Conservation (phyloP, 2,113 vertebrate species). For the Leptocoma aspasia region DNA sequence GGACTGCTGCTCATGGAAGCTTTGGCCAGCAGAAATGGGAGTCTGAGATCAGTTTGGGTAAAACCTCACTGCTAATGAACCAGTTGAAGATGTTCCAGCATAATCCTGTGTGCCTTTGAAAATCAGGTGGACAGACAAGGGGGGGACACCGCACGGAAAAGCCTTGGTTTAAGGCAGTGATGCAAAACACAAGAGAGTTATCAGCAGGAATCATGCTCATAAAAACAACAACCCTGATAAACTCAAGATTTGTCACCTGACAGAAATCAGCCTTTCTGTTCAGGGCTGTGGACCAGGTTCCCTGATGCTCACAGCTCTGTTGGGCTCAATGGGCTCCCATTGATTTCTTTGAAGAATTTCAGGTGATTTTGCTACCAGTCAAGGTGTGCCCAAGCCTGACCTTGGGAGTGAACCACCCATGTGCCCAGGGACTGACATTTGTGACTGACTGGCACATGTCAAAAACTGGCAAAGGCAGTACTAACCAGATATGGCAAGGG, state of each 20-base stretch:
- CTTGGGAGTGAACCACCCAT: not conserved
- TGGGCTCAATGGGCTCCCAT: not conserved
- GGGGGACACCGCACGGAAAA: rapidly evolving
- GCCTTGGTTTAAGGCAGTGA: not conserved
- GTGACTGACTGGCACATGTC: not conserved
- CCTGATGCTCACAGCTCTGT: not conserved
- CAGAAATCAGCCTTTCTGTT: not conserved
- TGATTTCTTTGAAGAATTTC: not conserved
- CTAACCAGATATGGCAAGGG: not conserved
- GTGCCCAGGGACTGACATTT: not conserved
- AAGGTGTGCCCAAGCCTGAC: not conserved
- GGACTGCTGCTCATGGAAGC: not conserved
- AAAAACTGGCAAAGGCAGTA: not conserved
- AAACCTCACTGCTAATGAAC: not conserved
- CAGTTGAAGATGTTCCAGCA: not conserved
- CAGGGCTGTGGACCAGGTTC: not conserved
- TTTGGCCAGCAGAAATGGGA: not conserved
- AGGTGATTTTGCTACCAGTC: not conserved
- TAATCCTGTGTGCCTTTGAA: not conserved
- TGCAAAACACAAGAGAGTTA: not conserved
- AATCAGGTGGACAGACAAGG: not conserved
- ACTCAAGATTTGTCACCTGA: not conserved
- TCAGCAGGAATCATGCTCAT: not conserved
- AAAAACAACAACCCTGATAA: not conserved
- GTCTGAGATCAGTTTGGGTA: not conserved